A percentile compares a stretch with the other conserved stretches of the same genome.
Conservation (phyloP, 2,888 invertebrate genomes). For the Drosophila nr. medialis region DNA sequence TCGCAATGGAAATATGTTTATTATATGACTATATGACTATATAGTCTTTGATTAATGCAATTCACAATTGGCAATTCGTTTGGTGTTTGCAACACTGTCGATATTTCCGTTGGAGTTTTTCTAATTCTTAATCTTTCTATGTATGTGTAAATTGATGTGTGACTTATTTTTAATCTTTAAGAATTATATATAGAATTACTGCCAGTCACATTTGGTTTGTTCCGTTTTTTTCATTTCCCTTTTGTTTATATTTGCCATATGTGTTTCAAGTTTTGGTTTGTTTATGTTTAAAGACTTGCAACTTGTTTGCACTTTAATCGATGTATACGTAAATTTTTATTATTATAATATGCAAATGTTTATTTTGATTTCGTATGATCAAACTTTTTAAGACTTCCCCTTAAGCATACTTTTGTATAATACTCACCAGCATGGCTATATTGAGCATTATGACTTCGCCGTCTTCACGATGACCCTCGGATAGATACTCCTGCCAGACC, state of each 20-base stretch:
- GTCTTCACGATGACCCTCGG: constrained; percentile 90
- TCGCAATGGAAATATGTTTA: background rate
- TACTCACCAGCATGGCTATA: constrained; percentile 93
- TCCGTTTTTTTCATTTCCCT: background rate
- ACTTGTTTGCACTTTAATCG: background rate
- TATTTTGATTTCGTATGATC: background rate
- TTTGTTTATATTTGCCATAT: background rate
- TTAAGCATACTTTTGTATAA: background rate
- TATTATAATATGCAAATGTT: background rate
- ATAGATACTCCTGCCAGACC: constrained; percentile 91
- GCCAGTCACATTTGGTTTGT: background rate
- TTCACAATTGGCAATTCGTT: background rate
- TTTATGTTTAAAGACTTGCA: background rate
- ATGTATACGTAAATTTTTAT: background rate
- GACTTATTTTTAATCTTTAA: background rate
- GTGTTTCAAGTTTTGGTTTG: background rate
- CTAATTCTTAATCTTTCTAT: background rate
- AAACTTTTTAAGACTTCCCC: background rate
- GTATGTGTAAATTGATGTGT: background rate
- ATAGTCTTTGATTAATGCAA: background rate
- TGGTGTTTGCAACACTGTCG: background rate
- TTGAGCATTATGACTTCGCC: constrained; percentile 92
- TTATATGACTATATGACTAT: background rate
- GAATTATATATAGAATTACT: background rate
- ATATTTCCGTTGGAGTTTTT: background rate